phyloP scores from a whole-genome alignment of 53 echinoderm and acorn worm genomes.

The Crossaster papposus region DNA sequence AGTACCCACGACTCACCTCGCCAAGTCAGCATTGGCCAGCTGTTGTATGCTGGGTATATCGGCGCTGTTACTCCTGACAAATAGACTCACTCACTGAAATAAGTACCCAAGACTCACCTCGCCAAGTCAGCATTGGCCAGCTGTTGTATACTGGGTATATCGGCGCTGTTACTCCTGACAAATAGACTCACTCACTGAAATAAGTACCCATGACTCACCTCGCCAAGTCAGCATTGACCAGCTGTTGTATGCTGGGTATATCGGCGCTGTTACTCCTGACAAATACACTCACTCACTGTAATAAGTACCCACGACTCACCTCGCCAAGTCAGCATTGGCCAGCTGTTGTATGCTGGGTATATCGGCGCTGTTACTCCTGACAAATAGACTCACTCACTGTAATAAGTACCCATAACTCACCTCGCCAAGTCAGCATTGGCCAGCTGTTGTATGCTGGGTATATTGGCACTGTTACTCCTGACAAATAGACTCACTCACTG shows the following conservation, averaged over 20 bases:
- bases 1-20: constrained; percentile 56
- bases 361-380: constrained; percentile 81
- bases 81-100: constrained; percentile 57
- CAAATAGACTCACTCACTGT: constrained; percentile 68
- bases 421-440: constrained; percentile 84
- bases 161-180: constrained; percentile 70
- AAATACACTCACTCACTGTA: constrained; percentile 80
- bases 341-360: constrained; percentile 95
- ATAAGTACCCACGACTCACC: constrained; percentile 60
- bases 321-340: constrained; percentile 82
- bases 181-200: constrained; percentile 67
- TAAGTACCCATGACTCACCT: constrained; percentile 66
- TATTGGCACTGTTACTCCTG: constrained; percentile 77
- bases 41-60: constrained; percentile 96
- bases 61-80: constrained; percentile 82
- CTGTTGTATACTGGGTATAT: constrained; percentile 87
- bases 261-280: constrained; percentile 84
- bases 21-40: constrained; percentile 79
- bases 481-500: constrained; percentile 65
- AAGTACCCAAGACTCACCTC: constrained; percentile 62
- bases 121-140: constrained; percentile 83
- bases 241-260: constrained; percentile 91
- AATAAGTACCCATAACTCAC: constrained; percentile 46
- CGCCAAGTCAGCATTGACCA: constrained; percentile 82
- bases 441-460: constrained; percentile 85